Evolutionary conservation across 2,888 invertebrate species (phyloP), one percentile per base, ranked within the genome.

Genomic region (Macaria notata): DNA sequence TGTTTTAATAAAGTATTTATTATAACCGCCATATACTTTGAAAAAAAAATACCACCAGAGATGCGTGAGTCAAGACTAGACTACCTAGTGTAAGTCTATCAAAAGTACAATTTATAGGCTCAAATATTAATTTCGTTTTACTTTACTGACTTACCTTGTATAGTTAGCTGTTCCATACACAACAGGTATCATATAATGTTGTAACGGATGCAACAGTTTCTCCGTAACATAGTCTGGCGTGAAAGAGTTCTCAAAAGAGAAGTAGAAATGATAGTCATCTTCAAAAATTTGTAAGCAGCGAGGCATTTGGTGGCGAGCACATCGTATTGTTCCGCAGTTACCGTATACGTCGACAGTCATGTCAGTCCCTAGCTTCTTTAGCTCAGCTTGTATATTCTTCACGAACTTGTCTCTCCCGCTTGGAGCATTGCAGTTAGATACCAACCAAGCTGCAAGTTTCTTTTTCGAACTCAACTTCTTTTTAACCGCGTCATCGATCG

Each of bases 81-180:
- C 19, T 19, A 19, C 19, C 19, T 19, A 19, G 19, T 19, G 1
- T 19, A 19, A 1, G 19, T 19, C 2, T 19, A 1, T 19, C 19
- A 19, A 19, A 19, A 19, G 19, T 19, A 19, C 1, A 19, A 19
- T 19, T 1, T 19, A 19, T 19, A 19, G 19, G 19, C 2, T 19
- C 19, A 19, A 19, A 19, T 19, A 2, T 19, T 19, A 19, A 19
- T 19, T 19, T 19, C 19, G 2, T 19, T 19, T 19, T 1, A 19
- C 19, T 19, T 19, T 19, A 19, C 1, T 19, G 19, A 19, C 19
- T 33, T 46, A 85, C 86, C 86, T 82, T 4, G 82, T 76, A 58
- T 87, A 87, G 58, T 87, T 81, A 30, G 86, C 84, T 3, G 72
- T 83, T 3, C 86, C 87, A 52, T 71, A 86, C 0, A 87, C 86